Evolutionary conservation across 2,888 invertebrate species (phyloP), one percentile per base, ranked within the genome.

Genomic region (Dione vanillae): DNA sequence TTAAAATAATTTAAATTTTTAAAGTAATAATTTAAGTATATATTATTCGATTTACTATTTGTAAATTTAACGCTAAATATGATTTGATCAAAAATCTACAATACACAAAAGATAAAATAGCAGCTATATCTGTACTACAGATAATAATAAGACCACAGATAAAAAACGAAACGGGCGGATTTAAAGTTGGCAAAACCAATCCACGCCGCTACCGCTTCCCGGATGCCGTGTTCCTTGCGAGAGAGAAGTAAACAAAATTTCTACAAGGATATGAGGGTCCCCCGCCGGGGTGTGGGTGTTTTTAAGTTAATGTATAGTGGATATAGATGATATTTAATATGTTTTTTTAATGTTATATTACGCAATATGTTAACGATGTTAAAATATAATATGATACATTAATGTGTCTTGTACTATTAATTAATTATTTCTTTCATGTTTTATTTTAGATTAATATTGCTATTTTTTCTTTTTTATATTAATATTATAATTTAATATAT

Each of bases 191-290:
- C 80, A 82, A 82, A 86, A 83, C 83, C 87, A 87, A 90, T 88
- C 81, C 82, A 79, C 78, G 73, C 78, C 79, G 70, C 89, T 88
- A 84, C 82, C 83, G 83, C 79, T 81, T 84, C 81, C 81, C 79
- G 78, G 77, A 78, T 75, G 75, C 74, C 81, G 82, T 84, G 84
- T 87, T 91, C 90, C 91, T 91, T 92, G 85, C 86, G 86, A 87
- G 88, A 87, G 91, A 86, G 91, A 92, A 90, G 92, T 92, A 92
- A 92, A 92, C 92, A 92, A 92, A 92, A 90, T 92, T 91, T 90
- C 92, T 91, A 88, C 89, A 91, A 92, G 92, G 91, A 92, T 92
- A 88, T 89, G 89, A 90, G 87, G 85, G 84, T 82, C 78, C 80
- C 79, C 81, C 76, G 75, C 74, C 19, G 11, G 12, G 19, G 78